Percentiles rank a stretch among this genome's conserved stretches.
Evolutionary conservation across 2,113 vertebrate species (phyloP).

Genomic region (Archilochus colubris): DNA sequence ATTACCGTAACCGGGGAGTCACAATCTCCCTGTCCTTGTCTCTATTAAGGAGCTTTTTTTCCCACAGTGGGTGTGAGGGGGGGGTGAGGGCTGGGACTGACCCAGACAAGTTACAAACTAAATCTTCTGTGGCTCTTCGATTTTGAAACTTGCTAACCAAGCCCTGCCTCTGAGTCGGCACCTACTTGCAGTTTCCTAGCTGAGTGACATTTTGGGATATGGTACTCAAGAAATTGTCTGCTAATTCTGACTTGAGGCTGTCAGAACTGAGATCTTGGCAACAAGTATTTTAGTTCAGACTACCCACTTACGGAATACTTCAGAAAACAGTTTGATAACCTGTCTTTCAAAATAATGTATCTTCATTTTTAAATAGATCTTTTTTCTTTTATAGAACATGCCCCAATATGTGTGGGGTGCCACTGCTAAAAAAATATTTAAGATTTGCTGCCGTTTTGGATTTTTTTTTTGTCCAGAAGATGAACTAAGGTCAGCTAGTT

Average conservation of each 20-base stretch:
- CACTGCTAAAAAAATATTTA: not conserved
- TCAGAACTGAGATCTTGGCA: not conserved
- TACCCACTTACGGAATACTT: not conserved
- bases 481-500: not conserved
- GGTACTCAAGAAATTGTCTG: not conserved
- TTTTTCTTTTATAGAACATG: not conserved
- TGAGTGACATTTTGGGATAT: not conserved
- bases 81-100: no score
- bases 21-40: no score
- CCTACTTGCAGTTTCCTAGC: not conserved
- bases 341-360: not conserved
- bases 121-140: not conserved
- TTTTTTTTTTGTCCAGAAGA: not conserved
- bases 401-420: not conserved
- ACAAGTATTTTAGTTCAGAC: not conserved
- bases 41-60: no score
- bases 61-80: no score
- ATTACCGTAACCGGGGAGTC: no score
- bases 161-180: not conserved
- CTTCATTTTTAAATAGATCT: not conserved
- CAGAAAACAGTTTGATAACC: not conserved
- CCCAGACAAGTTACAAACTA: not conserved
- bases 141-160: not conserved
- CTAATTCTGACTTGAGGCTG: not conserved
- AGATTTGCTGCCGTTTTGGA: not conserved